Conservation (phyloP, 2,113 vertebrate genomes). For the Tachycineta bicolor region DNA sequence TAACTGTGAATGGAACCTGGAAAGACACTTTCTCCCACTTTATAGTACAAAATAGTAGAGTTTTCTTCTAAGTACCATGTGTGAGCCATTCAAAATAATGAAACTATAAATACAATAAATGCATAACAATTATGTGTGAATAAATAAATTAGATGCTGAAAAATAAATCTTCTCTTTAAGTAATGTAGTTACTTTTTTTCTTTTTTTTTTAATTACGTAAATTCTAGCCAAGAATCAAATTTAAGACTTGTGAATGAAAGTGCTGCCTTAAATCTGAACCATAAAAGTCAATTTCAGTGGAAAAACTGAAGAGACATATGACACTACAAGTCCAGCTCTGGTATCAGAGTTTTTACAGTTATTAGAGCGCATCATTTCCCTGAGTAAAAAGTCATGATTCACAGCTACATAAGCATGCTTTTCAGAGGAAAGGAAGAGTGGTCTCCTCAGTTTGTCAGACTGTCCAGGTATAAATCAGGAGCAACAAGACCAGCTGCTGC, state of each 20-base stretch:
- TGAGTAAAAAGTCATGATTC: not conserved
- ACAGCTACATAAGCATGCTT: not conserved
- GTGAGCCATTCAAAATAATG: not conserved
- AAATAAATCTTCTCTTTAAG: not conserved
- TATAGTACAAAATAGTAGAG: too few relatives aligned
- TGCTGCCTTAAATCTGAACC: not conserved
- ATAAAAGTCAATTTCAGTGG: not conserved
- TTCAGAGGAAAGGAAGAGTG: not conserved
- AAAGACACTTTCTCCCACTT: too few relatives aligned
- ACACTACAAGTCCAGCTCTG: not conserved
- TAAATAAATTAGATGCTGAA: not conserved
- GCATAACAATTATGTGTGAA: not conserved
- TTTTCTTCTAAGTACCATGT: not conserved
- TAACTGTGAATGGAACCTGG: not conserved
- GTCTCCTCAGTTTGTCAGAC: not conserved
- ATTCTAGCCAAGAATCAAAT: not conserved
- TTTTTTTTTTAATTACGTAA: not conserved
- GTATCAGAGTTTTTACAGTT: not conserved
- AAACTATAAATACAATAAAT: not conserved
- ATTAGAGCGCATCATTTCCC: not conserved
- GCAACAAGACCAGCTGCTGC: not conserved
- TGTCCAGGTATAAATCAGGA: not conserved
- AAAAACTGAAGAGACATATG: not conserved
- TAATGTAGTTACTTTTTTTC: not conserved
- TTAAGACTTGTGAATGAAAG: not conserved